Base-by-base conservation (phyloP, 2,888 invertebrate genomes). In the Melinaea menophilus region DNA sequence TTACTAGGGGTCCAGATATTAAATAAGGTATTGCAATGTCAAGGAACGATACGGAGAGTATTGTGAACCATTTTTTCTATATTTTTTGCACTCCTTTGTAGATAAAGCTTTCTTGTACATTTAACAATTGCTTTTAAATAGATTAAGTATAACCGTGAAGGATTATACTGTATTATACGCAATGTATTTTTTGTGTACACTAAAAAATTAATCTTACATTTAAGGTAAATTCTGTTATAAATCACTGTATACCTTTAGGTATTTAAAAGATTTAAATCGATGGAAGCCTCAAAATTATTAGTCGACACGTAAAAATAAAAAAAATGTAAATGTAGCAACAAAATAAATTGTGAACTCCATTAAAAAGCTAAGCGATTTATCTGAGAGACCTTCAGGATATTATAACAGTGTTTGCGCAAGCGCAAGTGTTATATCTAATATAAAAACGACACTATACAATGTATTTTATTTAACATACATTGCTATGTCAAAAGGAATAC, bases 331-430 rank as follows among this genome's bases (percentile, higher is more conserved):
- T 75, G 77, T 77, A 79, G 76, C 79, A 75, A 74, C 72, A 81
- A 84, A 22, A 88, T 86, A 88, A 86, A 88, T 87, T 84, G 78
- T 73, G 72, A 86, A 85, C 83, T 82, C 88, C 88, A 88, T 88
- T 88, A 87, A 84, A 77, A 48, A 31, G 73, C 78, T 77, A 77
- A 79, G 77, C 80, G 81, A 86, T 84, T 83, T 85, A 86, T 85
- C 86, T 79, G 74, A 73, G 74, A 72, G 71, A 73, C 74, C 74
- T 72, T 66, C 69, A 73, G 64, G 68, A 73, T 74, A 72, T 69
- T 72, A 67, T 68, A 79, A 79, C 79, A 80, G 78, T 73, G 85
- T 86, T 88, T 87, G 87, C 86, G 87, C 86, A 87, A 88, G 87
- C 86, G 87, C 86, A 87, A 88, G 84, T 84, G 85, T 66, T 64